These are phyloP conservation scores for Platyrinchus mystaceus DNA, from an alignment of 2,797 vertebrate species.

Conservation along the genomic window DNA sequence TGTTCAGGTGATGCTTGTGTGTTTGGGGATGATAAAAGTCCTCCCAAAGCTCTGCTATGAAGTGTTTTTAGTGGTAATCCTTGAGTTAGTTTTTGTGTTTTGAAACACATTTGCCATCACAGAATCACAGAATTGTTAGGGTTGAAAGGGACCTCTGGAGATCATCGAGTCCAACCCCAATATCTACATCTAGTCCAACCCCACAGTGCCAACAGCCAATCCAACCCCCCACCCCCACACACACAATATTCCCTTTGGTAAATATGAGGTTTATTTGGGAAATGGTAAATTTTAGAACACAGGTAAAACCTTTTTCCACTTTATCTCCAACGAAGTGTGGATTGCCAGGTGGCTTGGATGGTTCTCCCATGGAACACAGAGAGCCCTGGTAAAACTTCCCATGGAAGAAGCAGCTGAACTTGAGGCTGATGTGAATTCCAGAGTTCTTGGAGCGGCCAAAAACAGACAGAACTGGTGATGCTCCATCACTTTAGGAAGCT, in stretches of 20 bases:
- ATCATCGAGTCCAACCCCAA: background rate
- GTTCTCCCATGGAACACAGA: background rate
- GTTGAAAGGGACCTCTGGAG: background rate
- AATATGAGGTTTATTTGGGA: background rate
- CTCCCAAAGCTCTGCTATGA: background rate
- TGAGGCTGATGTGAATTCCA: background rate
- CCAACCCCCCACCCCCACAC: background rate
- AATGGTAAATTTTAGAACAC: background rate
- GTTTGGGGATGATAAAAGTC: background rate
- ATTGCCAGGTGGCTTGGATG: background rate
- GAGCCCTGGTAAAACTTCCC: background rate
- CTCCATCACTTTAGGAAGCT: background rate
- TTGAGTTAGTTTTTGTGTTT: background rate
- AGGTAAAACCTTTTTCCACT: background rate
- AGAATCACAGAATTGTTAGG: background rate
- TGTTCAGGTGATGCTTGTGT: constrained; percentile 1
- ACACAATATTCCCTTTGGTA: background rate
- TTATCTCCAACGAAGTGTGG: background rate
- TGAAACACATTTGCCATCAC: background rate
- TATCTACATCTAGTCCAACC: background rate
- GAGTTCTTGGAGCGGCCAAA: background rate
- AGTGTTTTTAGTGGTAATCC: background rate
- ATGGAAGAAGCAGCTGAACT: background rate
- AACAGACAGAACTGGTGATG: background rate
- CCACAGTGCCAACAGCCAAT: background rate